Evolutionary conservation across 2,113 vertebrate genomes (phyloP), one percentile per base, ranked within the genome.

Genomic region (Perca fluviatilis): DNA sequence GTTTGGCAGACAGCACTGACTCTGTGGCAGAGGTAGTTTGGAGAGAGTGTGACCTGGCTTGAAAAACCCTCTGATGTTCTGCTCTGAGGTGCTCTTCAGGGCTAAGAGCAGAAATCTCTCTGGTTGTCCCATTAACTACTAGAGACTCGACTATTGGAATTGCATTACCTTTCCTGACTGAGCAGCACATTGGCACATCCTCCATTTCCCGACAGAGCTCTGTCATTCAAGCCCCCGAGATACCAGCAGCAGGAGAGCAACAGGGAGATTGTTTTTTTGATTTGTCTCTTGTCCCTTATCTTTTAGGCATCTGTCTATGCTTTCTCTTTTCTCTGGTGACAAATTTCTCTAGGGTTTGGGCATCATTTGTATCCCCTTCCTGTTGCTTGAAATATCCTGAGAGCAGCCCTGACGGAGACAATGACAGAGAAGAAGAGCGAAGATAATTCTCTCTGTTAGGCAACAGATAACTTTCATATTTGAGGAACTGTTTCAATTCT

Each of bases 121-220:
- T 3, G 40, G 56, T 84, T 80, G 75, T 75, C 64, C 89, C 77
- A 86, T 87, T 90, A 90, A 73, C 86, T 81, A 57, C 73, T 57
- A 30, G 49, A 86, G 66, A 64, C 78, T 47, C 69, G 65, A 87
- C 86, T 78, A 84, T 54, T 90, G 80, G 90, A 90, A 87, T 76
- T 19, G 50, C 51, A 87, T 92, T 88, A 87, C 72, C 71, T 77
- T 58, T 54, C 51, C 82, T 65, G 66, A 65, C 77, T 70, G 79
- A 83, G 80, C 54, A 62, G 49, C 78, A 16, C 58, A 61, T 79
- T 2, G 0, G 43, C 60, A 79, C 63, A 74, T 49, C 74, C 68
- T 86, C 84, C 81, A 80, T 86, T 86, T 80, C 64, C 77, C 1
- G 43, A 81, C 82, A 82, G 80, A 83, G 83, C 81, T 89, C 74